Evolutionary conservation across 1,140 invertebrate species (phyloP).

Genomic region (Megalonaias nervosa): DNA sequence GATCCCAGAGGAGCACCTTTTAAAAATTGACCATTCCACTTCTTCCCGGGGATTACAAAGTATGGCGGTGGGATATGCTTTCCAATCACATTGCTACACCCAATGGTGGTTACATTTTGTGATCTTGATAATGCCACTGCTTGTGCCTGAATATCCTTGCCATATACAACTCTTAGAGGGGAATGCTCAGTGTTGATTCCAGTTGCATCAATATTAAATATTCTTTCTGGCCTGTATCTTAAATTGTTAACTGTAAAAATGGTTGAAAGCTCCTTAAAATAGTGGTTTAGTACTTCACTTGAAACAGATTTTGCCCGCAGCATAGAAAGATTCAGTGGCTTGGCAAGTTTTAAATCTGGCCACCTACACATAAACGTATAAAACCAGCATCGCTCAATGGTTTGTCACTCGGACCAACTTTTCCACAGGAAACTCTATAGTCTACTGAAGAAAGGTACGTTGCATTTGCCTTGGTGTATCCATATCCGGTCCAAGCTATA

Average conservation of each 20-base stretch:
- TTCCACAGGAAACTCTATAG: not conserved
- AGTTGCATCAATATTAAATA: slow-evolving; percentile 28
- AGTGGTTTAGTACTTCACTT: too few species aligned
- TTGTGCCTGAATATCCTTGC: slow-evolving; percentile 7
- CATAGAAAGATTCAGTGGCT: too few species aligned
- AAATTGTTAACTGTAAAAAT: too few species aligned
- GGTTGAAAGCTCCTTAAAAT: too few species aligned
- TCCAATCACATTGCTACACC: slow-evolving; percentile 9
- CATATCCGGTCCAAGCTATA: slow-evolving; percentile 31
- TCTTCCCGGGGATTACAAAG: slow-evolving; percentile 51
- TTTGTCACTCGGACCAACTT: too few species aligned
- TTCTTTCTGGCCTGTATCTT: slow-evolving; percentile 1
- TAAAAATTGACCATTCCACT: slow-evolving; percentile 48
- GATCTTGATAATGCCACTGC: slow-evolving; percentile 12
- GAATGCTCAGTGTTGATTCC: too few species aligned
- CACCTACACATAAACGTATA: too few species aligned
- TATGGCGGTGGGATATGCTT: slow-evolving; percentile 42
- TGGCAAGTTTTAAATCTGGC: too few species aligned
- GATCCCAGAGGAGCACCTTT: slow-evolving; percentile 65
- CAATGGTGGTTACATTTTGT: too few species aligned
- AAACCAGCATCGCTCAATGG: too few species aligned
- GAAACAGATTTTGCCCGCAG: too few species aligned
- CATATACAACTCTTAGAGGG: not conserved
- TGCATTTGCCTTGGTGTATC: slow-evolving; percentile 11
- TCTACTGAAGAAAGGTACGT: slow-evolving; percentile 14